Evolutionary conservation across 2,797 vertebrate genomes (phyloP).

Genomic region (Argya squamiceps): DNA sequence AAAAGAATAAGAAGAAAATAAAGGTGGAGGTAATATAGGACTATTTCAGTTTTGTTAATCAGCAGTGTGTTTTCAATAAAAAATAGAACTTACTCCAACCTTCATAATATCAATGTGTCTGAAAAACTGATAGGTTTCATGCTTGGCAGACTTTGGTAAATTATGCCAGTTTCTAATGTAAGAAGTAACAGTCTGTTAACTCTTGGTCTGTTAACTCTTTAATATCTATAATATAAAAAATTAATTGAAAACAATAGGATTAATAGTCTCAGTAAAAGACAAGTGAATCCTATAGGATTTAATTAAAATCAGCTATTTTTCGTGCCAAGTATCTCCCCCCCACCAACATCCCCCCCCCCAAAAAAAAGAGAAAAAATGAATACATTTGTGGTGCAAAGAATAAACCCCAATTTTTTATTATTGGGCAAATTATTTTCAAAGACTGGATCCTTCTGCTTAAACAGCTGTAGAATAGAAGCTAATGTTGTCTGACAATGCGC

Average conservation of each 20-base stretch:
- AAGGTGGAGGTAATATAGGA: not conserved
- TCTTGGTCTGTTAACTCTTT: not conserved
- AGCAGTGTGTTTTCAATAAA: not conserved
- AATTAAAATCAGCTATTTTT: not conserved
- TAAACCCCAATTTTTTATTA: not conserved
- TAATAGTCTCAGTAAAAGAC: not conserved
- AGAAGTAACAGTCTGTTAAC: not conserved
- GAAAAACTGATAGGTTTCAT: not conserved
- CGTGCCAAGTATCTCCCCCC: rapidly evolving
- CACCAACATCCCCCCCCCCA: too few species aligned
- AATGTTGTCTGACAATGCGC: not conserved
- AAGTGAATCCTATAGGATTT: not conserved
- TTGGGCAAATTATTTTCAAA: not conserved
- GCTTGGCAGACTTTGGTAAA: not conserved
- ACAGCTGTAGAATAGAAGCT: not conserved
- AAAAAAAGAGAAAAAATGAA: not conserved
- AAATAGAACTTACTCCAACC: not conserved
- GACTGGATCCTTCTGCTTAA: not conserved
- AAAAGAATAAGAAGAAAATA: not conserved
- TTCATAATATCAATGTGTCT: not conserved
- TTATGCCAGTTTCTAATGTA: not conserved
- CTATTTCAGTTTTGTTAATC: not conserved
- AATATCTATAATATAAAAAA: not conserved
- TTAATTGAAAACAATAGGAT: not conserved
- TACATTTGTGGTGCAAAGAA: not conserved